Evolutionary conservation across 2,888 invertebrate species (phyloP).

Genomic region (Anticlea derivata): DNA sequence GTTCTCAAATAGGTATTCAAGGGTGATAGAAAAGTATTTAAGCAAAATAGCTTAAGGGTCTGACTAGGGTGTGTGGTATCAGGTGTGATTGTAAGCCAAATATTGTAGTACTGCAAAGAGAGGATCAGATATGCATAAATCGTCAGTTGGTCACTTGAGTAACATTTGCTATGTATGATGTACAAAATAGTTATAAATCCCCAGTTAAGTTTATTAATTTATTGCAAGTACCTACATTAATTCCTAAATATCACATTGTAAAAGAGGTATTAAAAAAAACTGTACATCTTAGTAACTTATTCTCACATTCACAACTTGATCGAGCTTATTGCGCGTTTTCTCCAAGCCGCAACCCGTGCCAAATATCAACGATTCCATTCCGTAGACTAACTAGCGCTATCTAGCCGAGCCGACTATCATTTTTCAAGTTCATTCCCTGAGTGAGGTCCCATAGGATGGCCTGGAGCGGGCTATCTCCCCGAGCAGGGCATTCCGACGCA

Average conservation of each 20-base stretch:
- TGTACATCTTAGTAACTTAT: too few species aligned
- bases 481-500: conserved; percentile 62
- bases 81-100: conserved; percentile 54
- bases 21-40: conserved; percentile 76
- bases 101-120: conserved; percentile 23
- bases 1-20: conserved; percentile 67
- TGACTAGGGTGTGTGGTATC: conserved; percentile 52
- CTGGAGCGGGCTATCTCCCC: conserved; percentile 46
- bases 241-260: too few species aligned
- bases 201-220: too few species aligned
- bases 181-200: too few species aligned
- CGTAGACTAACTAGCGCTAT: conserved; percentile 25
- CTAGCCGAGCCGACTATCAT: conserved; percentile 38
- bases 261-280: neutral
- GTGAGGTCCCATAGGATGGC: conserved; percentile 61
- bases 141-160: neutral
- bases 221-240: too few species aligned
- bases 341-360: neutral
- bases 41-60: conserved; percentile 63
- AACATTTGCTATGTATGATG: too few species aligned
- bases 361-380: conserved; percentile 19
- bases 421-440: conserved; percentile 66
- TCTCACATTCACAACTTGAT: neutral
- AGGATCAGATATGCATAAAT: neutral
- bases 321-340: neutral